Conservation (phyloP, 2,797 vertebrate species). For the Arrhamphus sclerolepis region DNA sequence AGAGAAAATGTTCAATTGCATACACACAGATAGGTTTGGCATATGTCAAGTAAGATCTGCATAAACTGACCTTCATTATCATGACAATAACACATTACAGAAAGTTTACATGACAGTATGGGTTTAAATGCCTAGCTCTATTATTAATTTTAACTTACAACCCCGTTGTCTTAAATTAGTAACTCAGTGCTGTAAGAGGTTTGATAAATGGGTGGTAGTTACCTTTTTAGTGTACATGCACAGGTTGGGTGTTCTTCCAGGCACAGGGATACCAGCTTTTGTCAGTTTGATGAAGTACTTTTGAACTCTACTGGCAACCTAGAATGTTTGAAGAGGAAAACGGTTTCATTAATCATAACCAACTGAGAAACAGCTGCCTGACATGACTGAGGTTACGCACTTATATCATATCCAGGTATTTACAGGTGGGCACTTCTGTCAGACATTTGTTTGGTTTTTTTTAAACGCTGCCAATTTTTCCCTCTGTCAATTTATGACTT, state of each 20-base stretch:
- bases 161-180: conserved; percentile 3
- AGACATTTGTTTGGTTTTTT: too few species aligned
- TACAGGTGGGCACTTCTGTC: not conserved
- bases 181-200: not conserved
- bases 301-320: conserved; percentile 98
- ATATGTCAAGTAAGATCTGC: too few species aligned
- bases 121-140: too few species aligned
- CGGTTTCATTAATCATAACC: conserved; percentile 40
- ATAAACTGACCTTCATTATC: too few species aligned
- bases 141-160: not conserved
- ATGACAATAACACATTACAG: too few species aligned
- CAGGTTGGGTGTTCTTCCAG: conserved; percentile 96
- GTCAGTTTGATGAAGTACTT: conserved; percentile 99
- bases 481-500: too few species aligned
- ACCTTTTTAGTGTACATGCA: conserved; percentile 99
- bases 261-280: conserved; percentile 99
- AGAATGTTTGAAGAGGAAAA: conserved; percentile 52
- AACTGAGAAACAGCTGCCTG: conserved; percentile 32
- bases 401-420: conserved; percentile 9
- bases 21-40: too few species aligned
- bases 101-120: too few species aligned
- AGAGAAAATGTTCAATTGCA: too few species aligned
- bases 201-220: conserved; percentile 15
- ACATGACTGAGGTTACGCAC: conserved; percentile 32
- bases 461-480: too few species aligned